Conservation (phyloP, 2,797 vertebrate genomes). For the Gadopsis bispinosus region DNA sequence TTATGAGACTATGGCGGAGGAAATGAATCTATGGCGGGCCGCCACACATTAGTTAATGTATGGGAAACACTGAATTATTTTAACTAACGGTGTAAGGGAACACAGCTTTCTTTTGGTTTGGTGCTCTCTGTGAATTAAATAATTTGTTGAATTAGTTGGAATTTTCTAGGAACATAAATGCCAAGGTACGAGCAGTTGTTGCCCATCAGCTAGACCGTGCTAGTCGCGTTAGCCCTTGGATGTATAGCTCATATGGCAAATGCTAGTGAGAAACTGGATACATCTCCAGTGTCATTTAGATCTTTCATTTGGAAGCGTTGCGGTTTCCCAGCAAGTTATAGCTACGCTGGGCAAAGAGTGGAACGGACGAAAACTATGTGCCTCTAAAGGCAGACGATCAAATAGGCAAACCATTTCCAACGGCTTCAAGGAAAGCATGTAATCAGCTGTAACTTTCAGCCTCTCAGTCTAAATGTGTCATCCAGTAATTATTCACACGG, state of each 20-base stretch:
- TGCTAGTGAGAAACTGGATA: no score
- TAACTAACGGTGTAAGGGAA: neutral
- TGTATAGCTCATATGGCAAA: neutral
- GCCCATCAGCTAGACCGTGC: neutral
- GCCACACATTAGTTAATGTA: no score
- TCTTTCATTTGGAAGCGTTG: neutral
- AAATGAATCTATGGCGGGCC: no score
- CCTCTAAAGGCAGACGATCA: neutral
- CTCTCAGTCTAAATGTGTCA: neutral
- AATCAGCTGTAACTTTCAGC: no score
- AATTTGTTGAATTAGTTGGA: neutral
- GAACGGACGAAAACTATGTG: neutral
- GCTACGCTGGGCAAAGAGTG: neutral
- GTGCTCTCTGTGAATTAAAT: neutral
- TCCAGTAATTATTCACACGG: neutral
- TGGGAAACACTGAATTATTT: neutral
- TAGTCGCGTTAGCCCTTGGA: neutral
- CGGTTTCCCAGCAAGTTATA: neutral
- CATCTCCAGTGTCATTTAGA: neutral
- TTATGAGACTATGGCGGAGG: no score
- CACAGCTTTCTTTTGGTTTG: neutral
- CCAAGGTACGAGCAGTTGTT: neutral
- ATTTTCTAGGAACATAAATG: neutral
- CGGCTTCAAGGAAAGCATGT: neutral
- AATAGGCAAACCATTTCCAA: neutral